Evolutionary conservation across 2,888 invertebrate genomes (phyloP).

Genomic region (Autographa gamma): DNA sequence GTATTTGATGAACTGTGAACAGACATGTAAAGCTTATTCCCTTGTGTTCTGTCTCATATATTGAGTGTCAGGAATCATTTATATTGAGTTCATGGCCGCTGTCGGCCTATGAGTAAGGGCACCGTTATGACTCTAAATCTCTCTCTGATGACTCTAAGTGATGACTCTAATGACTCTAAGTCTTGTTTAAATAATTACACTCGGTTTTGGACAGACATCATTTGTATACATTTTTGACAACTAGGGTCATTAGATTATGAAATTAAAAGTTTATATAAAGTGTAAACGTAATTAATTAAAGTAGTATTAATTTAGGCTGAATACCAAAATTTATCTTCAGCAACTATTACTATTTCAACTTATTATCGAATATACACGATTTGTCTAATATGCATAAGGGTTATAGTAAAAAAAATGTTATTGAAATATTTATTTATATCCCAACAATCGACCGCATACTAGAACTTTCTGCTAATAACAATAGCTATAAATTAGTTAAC

Average conservation of each 20-base stretch:
- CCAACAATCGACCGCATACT: neutral
- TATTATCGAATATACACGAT: no score
- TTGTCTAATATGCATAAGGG: no score
- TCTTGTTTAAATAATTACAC: neutral
- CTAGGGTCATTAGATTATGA: neutral
- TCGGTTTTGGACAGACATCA: neutral
- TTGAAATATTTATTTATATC: neutral
- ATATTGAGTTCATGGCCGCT: neutral
- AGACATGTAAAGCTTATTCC: slow-evolving; percentile 18
- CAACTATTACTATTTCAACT: no score
- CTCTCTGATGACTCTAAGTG: no score
- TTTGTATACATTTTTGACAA: slow-evolving; percentile 1
- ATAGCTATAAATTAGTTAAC: slow-evolving; percentile 8
- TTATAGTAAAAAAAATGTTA: no score
- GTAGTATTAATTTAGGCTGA: no score
- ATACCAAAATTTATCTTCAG: no score
- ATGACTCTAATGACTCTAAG: no score
- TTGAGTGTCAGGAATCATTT: slow-evolving; percentile 7
- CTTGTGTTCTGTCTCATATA: neutral
- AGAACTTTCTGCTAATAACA: neutral
- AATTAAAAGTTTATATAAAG: neutral
- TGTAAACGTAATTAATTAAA: neutral
- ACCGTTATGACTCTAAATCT: no score
- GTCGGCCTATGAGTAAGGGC: neutral
- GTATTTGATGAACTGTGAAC: slow-evolving; percentile 30